Base-by-base conservation (phyloP, 2,113 vertebrate species). In the Amblyopsis rosae region DNA sequence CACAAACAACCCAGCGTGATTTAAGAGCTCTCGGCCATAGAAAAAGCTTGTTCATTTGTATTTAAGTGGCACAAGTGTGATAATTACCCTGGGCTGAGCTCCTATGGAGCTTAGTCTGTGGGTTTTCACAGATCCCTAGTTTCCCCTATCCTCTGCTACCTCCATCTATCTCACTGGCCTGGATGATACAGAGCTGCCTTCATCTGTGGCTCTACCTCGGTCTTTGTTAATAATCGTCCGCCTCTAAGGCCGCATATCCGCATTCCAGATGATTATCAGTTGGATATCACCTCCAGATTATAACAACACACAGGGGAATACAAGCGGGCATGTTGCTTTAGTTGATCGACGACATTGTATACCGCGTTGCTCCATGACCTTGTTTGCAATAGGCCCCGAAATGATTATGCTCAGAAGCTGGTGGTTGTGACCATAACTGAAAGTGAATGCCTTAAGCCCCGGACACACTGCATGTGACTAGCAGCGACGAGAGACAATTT, bases 181-280 rank as follows among this genome's bases (percentile, higher is more conserved):
- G 54, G 73, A 83, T 85, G 82, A 87, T 84, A 77, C 19, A 82
- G 79, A 12, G 65, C 46, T 67, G 71, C 81, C 77, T 82, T 86
- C 82, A 77, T 69, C 66, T 0, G 46, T 9, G 59, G 67, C 69
- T 77, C 82, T 58, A 72, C 82, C 66, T 82, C 58, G 4, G 62
- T 33, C 70, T 79, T 79, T 59, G 75, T 82, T 84, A 84, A 82
- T 87, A 82, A 82, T 79, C 72, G 69, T 71, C 75, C 67, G 66
- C 47, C 64, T 70, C 62, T 59, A n/a, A 49, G 35, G 35, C 75
- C 62, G 60, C 59, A 60, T 60, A 71, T 60, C 72, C 74, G 69
- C 70, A 69, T 72, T 77, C 64, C 51, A 54, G 16, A 53, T 67
- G 68, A 71, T 81, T 82, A 81, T 77, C 68, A 49, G 62, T 7